Conservation (phyloP, 2,797 vertebrate genomes). For the Setipinna tenuifilis region DNA sequence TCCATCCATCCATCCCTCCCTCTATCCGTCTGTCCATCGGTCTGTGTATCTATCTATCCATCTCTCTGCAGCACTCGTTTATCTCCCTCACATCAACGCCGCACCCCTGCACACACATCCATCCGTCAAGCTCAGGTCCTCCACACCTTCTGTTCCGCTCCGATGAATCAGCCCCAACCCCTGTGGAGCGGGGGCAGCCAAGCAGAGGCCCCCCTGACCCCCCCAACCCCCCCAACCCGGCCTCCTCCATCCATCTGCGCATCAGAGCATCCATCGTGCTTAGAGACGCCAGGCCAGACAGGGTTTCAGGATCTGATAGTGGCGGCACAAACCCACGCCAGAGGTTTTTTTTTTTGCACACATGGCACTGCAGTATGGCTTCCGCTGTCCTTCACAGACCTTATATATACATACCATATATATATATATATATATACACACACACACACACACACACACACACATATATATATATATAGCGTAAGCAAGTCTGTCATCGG, state of each 20-base stretch:
- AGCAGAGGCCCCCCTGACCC: not conserved
- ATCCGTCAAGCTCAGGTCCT: not conserved
- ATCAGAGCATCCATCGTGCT: not conserved
- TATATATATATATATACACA: no score
- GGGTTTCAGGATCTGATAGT: not conserved
- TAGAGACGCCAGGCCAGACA: not conserved
- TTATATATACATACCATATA: no score
- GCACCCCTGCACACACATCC: not conserved
- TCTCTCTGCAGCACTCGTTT: not conserved
- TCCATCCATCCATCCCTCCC: no score
- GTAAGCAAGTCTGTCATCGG: no score
- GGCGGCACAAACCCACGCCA: not conserved
- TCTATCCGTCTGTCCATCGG: no score
- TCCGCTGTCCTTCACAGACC: not conserved
- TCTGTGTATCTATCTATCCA: no score
- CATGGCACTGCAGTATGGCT: not conserved
- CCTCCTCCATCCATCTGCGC: constrained; percentile 1
- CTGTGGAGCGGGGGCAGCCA: not conserved
- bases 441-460: no score
- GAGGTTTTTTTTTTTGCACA: not conserved
- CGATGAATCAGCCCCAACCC: not conserved
- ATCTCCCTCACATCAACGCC: not conserved
- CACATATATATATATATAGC: no score
- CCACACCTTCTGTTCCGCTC: constrained; percentile 10
- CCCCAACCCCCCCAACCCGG: not conserved